phyloP scores from a whole-genome alignment of 2,113 vertebrate genomes.

The Jaculus jaculus region DNA sequence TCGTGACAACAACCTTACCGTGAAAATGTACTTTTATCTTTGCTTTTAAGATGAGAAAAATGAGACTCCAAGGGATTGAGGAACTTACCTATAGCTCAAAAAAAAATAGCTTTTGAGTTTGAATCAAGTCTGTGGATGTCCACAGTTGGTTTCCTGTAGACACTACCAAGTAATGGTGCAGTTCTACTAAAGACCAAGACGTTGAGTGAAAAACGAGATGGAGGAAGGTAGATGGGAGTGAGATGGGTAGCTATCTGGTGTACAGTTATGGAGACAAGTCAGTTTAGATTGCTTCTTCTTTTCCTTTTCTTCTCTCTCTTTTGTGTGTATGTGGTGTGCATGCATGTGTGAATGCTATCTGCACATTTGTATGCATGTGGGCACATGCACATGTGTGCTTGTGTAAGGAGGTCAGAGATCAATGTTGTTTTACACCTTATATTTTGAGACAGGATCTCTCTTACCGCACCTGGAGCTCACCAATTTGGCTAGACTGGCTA shows the following conservation, averaged over 20 bases:
- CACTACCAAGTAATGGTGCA: neutral
- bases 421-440: no score
- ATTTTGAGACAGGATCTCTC: no score
- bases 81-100: conserved; percentile 20
- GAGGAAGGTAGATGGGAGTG: neutral
- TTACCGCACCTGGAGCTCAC: no score
- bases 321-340: no score
- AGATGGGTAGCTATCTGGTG: neutral
- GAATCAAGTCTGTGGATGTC: neutral
- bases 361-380: no score
- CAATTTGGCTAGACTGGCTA: no score
- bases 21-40: conserved; percentile 30
- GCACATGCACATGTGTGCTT: no score
- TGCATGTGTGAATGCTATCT: no score
- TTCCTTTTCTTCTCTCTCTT: neutral
- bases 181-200: neutral
- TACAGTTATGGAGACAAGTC: neutral
- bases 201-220: neutral
- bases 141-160: neutral
- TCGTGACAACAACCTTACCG: conserved; percentile 7
- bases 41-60: conserved; percentile 41
- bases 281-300: neutral
- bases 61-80: neutral
- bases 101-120: conserved; percentile 11
- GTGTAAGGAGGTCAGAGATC: no score